Conservation (phyloP, 1,140 invertebrate genomes). For the Drosophila truncata region DNA sequence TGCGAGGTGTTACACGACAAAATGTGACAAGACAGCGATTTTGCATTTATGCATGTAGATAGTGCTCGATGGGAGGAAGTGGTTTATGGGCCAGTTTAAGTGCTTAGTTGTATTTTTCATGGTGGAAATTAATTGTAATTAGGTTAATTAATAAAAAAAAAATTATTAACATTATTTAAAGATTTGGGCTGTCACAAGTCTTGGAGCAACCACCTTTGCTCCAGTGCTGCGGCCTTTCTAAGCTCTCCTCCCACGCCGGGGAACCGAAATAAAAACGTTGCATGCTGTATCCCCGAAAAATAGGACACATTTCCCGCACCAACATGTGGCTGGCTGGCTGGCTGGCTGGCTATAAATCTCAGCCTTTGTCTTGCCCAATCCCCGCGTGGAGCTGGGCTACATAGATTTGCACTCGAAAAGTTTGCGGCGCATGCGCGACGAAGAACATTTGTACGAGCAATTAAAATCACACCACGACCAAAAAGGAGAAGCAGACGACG, state of each 20-base stretch:
- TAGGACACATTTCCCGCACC: conserved; percentile 31
- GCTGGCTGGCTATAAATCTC: conserved; percentile 52
- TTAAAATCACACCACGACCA: conserved; percentile 80
- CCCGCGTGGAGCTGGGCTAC: conserved; percentile 46
- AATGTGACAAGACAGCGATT: conserved; percentile 34
- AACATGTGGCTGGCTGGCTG: conserved; percentile 43
- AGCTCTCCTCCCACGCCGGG: conserved; percentile 35
- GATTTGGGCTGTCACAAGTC: neutral
- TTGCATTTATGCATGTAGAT: conserved; percentile 24
- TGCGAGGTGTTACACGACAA: conserved; percentile 49
- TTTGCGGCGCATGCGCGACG: conserved; percentile 54
- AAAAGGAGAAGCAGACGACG: conserved; percentile 62
- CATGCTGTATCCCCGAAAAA: conserved; percentile 35
- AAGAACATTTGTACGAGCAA: conserved; percentile 79
- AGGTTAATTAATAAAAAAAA: neutral
- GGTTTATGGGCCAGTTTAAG: neutral
- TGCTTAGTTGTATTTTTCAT: neutral
- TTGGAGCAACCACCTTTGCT: conserved; percentile 2
- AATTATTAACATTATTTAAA: neutral
- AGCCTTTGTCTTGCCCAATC: conserved; percentile 54
- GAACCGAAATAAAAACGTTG: conserved; percentile 39
- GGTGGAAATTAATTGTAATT: conserved; percentile 1
- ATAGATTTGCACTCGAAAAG: conserved; percentile 74
- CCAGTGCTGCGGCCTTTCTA: conserved; percentile 9
- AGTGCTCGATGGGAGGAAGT: conserved; percentile 4